Evolutionary conservation across 2,113 vertebrate genomes (phyloP).

Genomic region (Amblyornis subalaris): DNA sequence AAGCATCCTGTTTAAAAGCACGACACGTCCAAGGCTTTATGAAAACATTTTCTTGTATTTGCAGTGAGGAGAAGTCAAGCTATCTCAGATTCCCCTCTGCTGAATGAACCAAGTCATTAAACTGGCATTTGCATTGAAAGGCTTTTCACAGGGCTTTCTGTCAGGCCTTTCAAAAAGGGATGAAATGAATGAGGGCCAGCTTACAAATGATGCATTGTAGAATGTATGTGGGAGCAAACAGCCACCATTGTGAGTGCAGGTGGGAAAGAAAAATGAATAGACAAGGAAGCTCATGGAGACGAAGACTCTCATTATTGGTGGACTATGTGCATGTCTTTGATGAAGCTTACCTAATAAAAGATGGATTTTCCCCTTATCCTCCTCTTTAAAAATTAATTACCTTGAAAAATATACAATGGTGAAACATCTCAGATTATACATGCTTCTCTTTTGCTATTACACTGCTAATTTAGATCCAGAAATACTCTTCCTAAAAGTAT

Average conservation of each 20-base stretch:
- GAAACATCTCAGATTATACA: not conserved
- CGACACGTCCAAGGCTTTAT: conserved; percentile 65
- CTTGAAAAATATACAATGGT: not conserved
- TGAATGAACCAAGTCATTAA: conserved; percentile 80
- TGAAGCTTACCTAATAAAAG: conserved; percentile 47
- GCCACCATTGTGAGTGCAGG: conserved; percentile 75
- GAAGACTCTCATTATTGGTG: conserved; percentile 60
- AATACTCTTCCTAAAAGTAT: not conserved
- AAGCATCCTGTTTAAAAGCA: conserved; percentile 67
- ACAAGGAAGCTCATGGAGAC: conserved; percentile 63
- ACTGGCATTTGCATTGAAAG: conserved; percentile 74
- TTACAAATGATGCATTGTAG: conserved; percentile 78
- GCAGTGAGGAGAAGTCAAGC: conserved; percentile 65
- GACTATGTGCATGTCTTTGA: conserved; percentile 21
- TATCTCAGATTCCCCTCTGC: conserved; percentile 37
- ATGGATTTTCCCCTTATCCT: conserved; percentile 5
- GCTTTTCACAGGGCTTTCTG: conserved; percentile 74
- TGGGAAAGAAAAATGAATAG: conserved; percentile 77
- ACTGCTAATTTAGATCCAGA: not conserved
- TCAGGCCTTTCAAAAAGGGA: conserved; percentile 69
- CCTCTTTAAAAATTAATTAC: conserved; percentile 16
- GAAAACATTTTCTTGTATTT: conserved; percentile 73
- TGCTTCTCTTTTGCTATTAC: not conserved
- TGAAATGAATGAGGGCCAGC: conserved; percentile 65
- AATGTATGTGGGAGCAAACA: conserved; percentile 70